These are phyloP conservation scores for Nomada goodeniana DNA, from an alignment of 2,888 invertebrate species.

Conservation along the genomic window DNA sequence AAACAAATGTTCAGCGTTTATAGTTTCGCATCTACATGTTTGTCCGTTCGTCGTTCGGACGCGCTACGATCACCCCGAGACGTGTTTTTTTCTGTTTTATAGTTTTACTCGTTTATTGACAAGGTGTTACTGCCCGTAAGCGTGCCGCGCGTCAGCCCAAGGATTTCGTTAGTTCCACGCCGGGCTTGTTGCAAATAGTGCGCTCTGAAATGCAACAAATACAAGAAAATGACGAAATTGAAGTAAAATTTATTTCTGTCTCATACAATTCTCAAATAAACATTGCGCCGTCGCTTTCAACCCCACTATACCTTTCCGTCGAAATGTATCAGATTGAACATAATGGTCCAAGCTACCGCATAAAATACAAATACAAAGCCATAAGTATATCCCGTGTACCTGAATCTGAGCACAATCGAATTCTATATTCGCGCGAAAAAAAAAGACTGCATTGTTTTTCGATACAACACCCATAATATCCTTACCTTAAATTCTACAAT, in stretches of 20 bases:
- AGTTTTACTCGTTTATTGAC: conserved; percentile 68
- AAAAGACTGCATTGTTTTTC: too few species aligned
- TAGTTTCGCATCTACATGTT: conserved; percentile 20
- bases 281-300: too few species aligned
- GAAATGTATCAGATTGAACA: too few species aligned
- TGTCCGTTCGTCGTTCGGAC: conserved; percentile 8
- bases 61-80: conserved; percentile 29
- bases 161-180: neutral
- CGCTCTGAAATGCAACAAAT: neutral
- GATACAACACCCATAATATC: too few species aligned
- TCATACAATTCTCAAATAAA: neutral
- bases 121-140: conserved; percentile 59
- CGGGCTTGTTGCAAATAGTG: conserved; percentile 14
- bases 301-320: too few species aligned
- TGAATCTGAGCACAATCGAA: too few species aligned
- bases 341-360: neutral
- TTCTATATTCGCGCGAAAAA: too few species aligned
- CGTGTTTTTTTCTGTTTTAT: conserved; percentile 68
- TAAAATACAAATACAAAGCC: neutral
- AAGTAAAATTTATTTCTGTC: neutral
- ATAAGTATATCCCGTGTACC: neutral
- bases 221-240: too few species aligned
- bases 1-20: conserved; percentile 54
- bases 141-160: conserved; percentile 56
- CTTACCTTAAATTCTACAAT: too few species aligned